A percentile compares a stretch with the other conserved stretches of the same genome.
These are phyloP conservation scores for Toxonevra muliebris DNA, from an alignment of 2,888 invertebrate genomes.

Conservation along the genomic window DNA sequence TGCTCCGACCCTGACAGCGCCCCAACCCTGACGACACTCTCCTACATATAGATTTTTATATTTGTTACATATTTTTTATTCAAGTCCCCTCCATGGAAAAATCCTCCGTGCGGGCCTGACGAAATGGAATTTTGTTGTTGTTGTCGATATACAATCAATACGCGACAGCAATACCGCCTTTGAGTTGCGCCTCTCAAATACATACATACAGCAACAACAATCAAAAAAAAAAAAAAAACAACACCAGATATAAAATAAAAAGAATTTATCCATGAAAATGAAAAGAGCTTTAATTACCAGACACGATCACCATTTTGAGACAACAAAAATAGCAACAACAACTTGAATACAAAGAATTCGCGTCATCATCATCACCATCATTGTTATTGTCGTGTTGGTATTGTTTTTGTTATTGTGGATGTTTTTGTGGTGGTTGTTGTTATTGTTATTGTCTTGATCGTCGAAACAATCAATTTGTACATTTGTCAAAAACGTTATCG, in stretches of 20 bases:
- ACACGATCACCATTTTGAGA: background rate
- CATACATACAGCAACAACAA: background rate
- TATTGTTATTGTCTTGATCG: background rate
- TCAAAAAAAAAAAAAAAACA: background rate
- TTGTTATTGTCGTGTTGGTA: no score
- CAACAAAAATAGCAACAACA: background rate
- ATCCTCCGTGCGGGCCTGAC: no score
- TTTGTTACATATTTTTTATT: no score
- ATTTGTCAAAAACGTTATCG: slow-evolving; percentile 39
- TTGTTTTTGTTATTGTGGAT: no score
- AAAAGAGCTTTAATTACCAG: no score
- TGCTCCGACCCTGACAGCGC: no score
- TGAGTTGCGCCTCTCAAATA: background rate
- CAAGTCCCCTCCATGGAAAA: no score
- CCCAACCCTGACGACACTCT: no score
- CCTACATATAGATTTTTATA: no score
- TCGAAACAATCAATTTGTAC: slow-evolving; percentile 34
- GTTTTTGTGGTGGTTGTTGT: no score
- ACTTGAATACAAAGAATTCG: background rate
- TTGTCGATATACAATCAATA: background rate
- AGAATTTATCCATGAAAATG: background rate
- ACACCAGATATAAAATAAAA: background rate
- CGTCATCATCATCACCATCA: no score
- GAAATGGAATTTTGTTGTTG: no score
- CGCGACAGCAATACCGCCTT: slow-evolving; percentile 1